Percentiles rank a stretch among this genome's conserved stretches.
phyloP scores from a whole-genome alignment of 1,140 invertebrate genomes.

The Eupristina koningsbergeri region DNA sequence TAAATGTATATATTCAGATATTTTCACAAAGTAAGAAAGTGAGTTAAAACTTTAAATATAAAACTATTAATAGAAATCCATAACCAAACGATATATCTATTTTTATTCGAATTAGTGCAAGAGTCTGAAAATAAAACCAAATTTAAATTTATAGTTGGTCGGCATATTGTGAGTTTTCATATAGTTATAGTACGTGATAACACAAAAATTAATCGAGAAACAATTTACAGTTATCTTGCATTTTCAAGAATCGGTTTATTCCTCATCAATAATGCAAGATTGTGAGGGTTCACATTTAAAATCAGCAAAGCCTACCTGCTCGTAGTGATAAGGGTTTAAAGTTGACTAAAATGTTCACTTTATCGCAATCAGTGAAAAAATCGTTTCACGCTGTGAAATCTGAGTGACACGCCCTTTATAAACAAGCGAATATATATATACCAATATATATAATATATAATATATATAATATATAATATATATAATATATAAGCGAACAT shows the following conservation, averaged over 20 bases:
- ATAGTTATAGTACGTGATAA: neutral
- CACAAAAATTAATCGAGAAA: neutral
- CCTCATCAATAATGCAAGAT: neutral
- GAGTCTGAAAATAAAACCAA: neutral
- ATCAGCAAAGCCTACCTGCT: neutral
- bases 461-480: no score
- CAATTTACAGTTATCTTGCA: neutral
- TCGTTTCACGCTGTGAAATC: neutral
- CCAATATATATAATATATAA: no score
- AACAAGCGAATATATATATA: slow-evolving; percentile 10
- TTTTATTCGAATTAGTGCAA: neutral
- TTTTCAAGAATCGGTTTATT: slow-evolving; percentile 3
- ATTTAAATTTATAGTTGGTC: neutral
- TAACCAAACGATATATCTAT: neutral
- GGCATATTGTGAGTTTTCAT: neutral
- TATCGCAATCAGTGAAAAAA: slow-evolving; percentile 23
- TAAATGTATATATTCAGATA: no score
- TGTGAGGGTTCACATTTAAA: neutral
- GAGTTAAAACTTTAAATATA: neutral
- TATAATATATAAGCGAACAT: no score
- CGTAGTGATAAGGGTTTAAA: neutral
- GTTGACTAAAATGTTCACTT: neutral
- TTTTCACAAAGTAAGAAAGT: neutral
- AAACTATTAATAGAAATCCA: neutral
- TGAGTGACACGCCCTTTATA: slow-evolving; percentile 25